Conservation (phyloP, 2,888 invertebrate genomes). For the Volucella zonaria region DNA sequence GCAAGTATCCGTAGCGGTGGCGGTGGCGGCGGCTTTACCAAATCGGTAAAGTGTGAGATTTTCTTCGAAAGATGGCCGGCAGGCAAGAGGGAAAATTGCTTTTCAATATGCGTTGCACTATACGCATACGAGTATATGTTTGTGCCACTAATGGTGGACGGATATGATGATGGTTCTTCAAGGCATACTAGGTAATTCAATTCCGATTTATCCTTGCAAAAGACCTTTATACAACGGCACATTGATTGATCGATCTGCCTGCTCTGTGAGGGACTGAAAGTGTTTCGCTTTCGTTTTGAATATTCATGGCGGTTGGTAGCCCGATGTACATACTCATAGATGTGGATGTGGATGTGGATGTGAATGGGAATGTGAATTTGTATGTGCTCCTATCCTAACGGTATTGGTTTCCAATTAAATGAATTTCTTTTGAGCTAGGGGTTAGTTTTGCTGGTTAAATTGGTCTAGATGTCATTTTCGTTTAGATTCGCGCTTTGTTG, state of each 20-base stretch:
- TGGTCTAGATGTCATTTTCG: conserved; percentile 44
- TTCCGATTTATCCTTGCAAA: conserved; percentile 58
- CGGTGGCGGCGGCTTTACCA: neutral
- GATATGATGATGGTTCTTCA: conserved; percentile 32
- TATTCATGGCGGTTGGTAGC: conserved; percentile 52
- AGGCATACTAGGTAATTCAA: conserved; percentile 51
- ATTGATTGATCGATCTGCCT: conserved; percentile 64
- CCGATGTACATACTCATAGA: neutral
- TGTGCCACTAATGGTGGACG: neutral
- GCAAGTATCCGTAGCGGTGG: neutral
- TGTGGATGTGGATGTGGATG: neutral
- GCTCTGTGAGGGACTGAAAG: conserved; percentile 37
- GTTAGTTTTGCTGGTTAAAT: conserved; percentile 23
- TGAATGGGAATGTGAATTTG: conserved; percentile 15
- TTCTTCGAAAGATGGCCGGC: neutral
- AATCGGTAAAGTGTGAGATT: conserved; percentile 29
- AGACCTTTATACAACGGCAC: conserved; percentile 24
- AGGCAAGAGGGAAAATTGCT: conserved; percentile 43
- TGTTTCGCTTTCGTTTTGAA: conserved; percentile 70
- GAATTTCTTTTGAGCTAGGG: conserved; percentile 58
- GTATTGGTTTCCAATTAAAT: conserved; percentile 69
- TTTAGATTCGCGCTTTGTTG: conserved; percentile 18
- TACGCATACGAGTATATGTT: neutral
- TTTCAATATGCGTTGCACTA: conserved; percentile 38
- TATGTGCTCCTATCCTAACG: conserved; percentile 27